phyloP scores from a whole-genome alignment of 2,113 vertebrate genomes.

The Neofelis nebulosa region DNA sequence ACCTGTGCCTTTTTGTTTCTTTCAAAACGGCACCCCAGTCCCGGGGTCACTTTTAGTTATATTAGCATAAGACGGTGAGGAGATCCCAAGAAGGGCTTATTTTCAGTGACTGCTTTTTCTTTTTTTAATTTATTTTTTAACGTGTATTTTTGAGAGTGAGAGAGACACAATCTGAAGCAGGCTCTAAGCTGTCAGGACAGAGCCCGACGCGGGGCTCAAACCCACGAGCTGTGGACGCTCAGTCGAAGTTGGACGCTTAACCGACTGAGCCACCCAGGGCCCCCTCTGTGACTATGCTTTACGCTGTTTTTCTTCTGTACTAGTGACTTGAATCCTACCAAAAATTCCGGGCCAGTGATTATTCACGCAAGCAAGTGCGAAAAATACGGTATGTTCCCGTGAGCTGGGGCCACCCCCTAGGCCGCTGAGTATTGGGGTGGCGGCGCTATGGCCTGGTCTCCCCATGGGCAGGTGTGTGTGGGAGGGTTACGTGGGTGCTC shows the following conservation, averaged over 20 bases:
- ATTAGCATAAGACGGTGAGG: background rate
- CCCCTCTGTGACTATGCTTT: background rate
- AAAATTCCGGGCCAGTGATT: conserved; percentile 76
- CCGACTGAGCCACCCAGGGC: too few species aligned
- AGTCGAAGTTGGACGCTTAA: too few species aligned
- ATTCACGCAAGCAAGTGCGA: conserved; percentile 77
- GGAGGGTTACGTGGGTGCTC: rapidly evolving
- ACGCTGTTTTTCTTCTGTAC: background rate
- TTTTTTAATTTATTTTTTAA: too few species aligned
- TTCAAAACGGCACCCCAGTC: background rate
- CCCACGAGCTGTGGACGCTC: too few species aligned
- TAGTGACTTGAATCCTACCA: conserved; percentile 79
- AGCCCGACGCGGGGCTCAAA: too few species aligned
- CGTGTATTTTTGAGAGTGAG: too few species aligned
- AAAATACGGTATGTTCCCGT: conserved; percentile 80
- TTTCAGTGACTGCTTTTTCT: background rate
- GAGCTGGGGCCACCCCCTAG: rapidly evolving
- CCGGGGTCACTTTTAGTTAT: background rate
- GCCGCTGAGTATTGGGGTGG: rapidly evolving
- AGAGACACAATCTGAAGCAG: too few species aligned
- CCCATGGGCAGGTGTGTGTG: too few species aligned
- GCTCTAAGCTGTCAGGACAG: too few species aligned
- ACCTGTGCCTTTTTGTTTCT: background rate
- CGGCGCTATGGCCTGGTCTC: rapidly evolving
- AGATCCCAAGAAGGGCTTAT: background rate